Evolutionary conservation across 2,797 vertebrate species (phyloP), one percentile per base, ranked within the genome.

Genomic region (Danio kyathit): DNA sequence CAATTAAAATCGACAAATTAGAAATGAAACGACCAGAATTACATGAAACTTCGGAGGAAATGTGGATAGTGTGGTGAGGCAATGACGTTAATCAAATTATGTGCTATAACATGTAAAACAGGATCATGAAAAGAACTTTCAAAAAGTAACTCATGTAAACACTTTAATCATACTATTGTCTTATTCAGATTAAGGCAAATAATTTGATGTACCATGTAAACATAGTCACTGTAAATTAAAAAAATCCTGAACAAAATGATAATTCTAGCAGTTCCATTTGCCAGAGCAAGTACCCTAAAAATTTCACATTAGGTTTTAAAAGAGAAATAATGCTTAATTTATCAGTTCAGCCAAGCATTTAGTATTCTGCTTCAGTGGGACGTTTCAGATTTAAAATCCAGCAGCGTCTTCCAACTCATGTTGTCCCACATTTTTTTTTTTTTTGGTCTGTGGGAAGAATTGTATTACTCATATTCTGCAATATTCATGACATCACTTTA

Each of bases 401-500:
- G 59, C 29, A 51, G 10, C 16, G 40, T 41, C 29, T 12, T 38
- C 1, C 14, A 9, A 8, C 48, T 51, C 14, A 7, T 8, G 44
- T 48, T 61, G 57, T 38, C 46, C 59, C 46, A 41, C 48, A 75
- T 51, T 64, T 59, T 10, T 11, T 10, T 12, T 59, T 10, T 11
- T 10, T 12, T 29, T 29, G 1, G 60, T 44, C 21, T 61, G 57
- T 17, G 57, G 13, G 59, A 75, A 75, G n/a, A 75, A 63, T 49
- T n/a, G 46, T 64, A 21, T 71, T 65, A 56, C 13, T 80, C 14
- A 19, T 29, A 29, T 10, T n/a, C 40, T 76, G 16, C 48, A 79
- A 77, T 46, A 88, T 76, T 29, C 87, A 83, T 57, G 60, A 57
- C 83, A 85, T 70, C 85, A 79, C 80, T 74, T 87, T 74, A 87